phyloP scores from a whole-genome alignment of 2,113 vertebrate species.

The Pangasianodon gigas region DNA sequence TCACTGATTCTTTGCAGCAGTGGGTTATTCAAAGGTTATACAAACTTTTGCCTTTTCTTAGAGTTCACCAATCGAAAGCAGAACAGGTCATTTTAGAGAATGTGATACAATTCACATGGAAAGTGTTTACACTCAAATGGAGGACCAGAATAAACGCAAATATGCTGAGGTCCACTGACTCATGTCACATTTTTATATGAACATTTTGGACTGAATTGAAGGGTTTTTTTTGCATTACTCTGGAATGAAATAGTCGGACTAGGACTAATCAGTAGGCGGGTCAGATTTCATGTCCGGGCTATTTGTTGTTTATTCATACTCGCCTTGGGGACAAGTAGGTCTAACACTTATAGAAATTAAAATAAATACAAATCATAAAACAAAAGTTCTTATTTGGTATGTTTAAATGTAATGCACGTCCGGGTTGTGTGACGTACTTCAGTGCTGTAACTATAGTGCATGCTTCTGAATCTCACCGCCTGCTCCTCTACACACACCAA shows the following conservation, averaged over 20 bases:
- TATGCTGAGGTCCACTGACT: background rate
- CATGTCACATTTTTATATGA: background rate
- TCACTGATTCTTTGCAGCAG: slow-evolving; percentile 19
- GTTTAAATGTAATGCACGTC: background rate
- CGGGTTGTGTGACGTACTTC: background rate
- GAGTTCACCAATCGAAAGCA: background rate
- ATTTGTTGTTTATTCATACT: background rate
- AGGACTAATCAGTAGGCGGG: background rate
- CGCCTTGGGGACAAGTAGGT: background rate
- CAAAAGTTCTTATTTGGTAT: background rate
- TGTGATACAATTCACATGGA: background rate
- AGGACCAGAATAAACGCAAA: background rate
- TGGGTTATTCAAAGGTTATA: slow-evolving; percentile 30
- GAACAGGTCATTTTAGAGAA: background rate
- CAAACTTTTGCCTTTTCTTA: slow-evolving; percentile 15
- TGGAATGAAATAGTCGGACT: background rate
- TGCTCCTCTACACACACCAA: background rate
- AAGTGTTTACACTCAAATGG: too few species aligned
- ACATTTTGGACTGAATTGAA: background rate
- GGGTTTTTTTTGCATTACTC: too few species aligned
- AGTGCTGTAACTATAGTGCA: background rate
- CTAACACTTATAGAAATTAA: background rate
- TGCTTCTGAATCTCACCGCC: background rate
- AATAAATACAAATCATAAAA: background rate
- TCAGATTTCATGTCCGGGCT: background rate